Evolutionary conservation across 1,140 invertebrate genomes (phyloP).

Genomic region (Mylabris phalerata): DNA sequence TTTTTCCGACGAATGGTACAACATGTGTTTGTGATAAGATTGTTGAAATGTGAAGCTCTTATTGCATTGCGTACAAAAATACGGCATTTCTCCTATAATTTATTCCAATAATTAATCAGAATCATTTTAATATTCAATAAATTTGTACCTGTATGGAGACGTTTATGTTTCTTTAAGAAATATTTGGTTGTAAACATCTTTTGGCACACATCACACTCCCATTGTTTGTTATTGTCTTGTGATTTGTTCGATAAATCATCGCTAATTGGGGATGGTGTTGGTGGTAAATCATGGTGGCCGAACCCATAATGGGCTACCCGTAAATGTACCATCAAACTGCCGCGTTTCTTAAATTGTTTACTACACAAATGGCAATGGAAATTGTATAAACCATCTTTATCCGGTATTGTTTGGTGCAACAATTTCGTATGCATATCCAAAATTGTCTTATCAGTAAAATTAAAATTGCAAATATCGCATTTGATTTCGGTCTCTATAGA

Average conservation of each 20-base stretch:
- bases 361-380: constrained; percentile 71
- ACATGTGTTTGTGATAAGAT: constrained; percentile 83
- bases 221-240: constrained; percentile 42
- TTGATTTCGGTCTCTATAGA: constrained; percentile 37
- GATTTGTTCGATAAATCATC: constrained; percentile 1
- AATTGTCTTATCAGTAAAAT: constrained; percentile 61
- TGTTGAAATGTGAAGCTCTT: constrained; percentile 89
- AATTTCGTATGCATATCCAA: constrained; percentile 66
- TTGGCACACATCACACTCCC: constrained; percentile 77
- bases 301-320: constrained; percentile 64
- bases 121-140: neutral
- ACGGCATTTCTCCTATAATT: constrained; percentile 74
- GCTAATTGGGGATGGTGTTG: neutral
- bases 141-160: constrained; percentile 61
- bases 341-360: constrained; percentile 73
- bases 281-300: constrained; percentile 6
- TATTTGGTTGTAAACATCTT: constrained; percentile 86
- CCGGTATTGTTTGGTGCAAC: constrained; percentile 58
- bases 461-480: constrained; percentile 65
- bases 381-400: constrained; percentile 45
- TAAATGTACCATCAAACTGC: constrained; percentile 73
- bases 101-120: neutral
- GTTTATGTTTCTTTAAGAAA: constrained; percentile 82
- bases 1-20: constrained; percentile 80
- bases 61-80: constrained; percentile 74